A percentile compares a stretch with the other conserved stretches of the same genome.
Evolutionary conservation across 2,888 invertebrate genomes (phyloP).

Genomic region (Lasioglossum oenotherae): DNA sequence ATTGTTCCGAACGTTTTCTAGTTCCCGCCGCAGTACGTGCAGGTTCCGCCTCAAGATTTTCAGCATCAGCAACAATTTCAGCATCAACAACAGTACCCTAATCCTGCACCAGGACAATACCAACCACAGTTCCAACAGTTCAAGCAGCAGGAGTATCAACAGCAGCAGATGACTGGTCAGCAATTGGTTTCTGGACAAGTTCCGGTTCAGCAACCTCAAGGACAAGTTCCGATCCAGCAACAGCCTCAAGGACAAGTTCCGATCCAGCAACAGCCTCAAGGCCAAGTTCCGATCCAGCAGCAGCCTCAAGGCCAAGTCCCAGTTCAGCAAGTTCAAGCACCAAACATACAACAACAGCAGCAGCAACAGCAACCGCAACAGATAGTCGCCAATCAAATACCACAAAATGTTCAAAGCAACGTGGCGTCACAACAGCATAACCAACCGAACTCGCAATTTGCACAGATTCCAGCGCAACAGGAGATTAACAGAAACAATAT

Average conservation of each 20-base stretch:
- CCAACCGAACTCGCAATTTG: constrained; percentile 55
- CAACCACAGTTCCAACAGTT: constrained; percentile 68
- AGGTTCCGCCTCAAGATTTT: constrained; percentile 51
- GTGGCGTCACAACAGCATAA: constrained; percentile 49
- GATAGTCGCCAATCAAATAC: constrained; percentile 51
- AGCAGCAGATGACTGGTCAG: constrained; percentile 60
- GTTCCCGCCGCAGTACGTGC: constrained; percentile 72
- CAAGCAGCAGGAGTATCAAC: constrained; percentile 67
- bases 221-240: constrained; percentile 40
- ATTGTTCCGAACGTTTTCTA: constrained; percentile 44
- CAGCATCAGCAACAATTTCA: constrained; percentile 67
- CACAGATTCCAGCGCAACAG: constrained; percentile 46
- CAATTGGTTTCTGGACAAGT: constrained; percentile 64
- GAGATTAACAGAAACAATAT: constrained; percentile 49
- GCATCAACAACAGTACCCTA: constrained; percentile 64
- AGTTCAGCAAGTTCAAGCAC: constrained; percentile 26
- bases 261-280: constrained; percentile 24
- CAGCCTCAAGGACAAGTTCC: constrained; percentile 42
- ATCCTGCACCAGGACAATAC: constrained; percentile 49
- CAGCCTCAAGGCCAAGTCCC: constrained; percentile 14
- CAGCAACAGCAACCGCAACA: background rate
- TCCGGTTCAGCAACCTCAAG: constrained; percentile 40
- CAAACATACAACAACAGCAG: background rate
- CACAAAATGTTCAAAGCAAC: constrained; percentile 58
- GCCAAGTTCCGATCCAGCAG: constrained; percentile 28